Evolutionary conservation across 2,113 vertebrate species (phyloP), one percentile per base, ranked within the genome.

Genomic region (Lates calcarifer): DNA sequence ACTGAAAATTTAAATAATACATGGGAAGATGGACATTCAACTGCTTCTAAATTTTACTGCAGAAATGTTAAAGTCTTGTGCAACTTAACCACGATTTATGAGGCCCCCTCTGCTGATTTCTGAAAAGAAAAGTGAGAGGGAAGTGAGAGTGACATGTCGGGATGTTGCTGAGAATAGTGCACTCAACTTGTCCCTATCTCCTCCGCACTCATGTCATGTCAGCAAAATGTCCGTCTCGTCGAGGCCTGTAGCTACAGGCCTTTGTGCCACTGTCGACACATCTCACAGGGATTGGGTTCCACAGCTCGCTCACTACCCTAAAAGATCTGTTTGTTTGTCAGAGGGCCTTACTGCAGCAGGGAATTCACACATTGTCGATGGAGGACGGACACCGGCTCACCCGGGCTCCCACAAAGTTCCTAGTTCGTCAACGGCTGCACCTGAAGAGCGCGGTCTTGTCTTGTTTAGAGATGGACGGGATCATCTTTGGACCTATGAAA

Each of bases 211-310:
- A n/a, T 86, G 80, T 79, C 79, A 56, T 77, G 86, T 90, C 88
- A 81, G 86, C 82, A 74, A 79, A 87, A 76, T 68, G 79, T 90
- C 79, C 79, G 39, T 85, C 79, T 80, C n/a, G 4, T 68, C 2
- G 71, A 53, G 71, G 55, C 71, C 78, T 77, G 58, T 62, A 68
- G 82, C 86, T 79, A 39, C 84, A 72, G 57, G 51, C 75, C 87
- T 86, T 86, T 89, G 82, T 89, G 83, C 74, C 62, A 22, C 81
- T 79, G 83, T 86, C 78, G 78, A 87, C 85, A 78, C 87, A 68
- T 87, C 81, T 91, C 87, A 89, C 84, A 90, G 71, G 83, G 84
- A 88, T 86, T 89, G 71, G 81, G 90, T 90, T 91, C 87, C 90
- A 68, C n/a, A 4, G 74, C 74, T 87, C 71, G 51, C 79, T 82